These are phyloP conservation scores for Desmophyllum pertusum DNA, from an alignment of 92 coral and sea anemone species.

Conservation along the genomic window DNA sequence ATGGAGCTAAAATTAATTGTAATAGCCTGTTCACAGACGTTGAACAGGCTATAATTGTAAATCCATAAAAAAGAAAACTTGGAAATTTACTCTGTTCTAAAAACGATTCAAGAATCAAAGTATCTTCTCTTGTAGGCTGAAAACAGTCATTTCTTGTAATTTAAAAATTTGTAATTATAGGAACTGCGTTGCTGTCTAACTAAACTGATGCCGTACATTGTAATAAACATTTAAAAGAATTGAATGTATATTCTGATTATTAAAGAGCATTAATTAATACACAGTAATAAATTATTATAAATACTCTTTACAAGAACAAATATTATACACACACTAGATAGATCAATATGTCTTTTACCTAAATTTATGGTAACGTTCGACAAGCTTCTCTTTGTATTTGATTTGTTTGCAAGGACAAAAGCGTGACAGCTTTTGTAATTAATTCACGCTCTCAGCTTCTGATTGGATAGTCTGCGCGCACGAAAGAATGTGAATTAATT, in stretches of 20 bases:
- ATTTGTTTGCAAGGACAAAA: too few relatives aligned
- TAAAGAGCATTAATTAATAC: not conserved
- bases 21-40: not conserved
- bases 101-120: slow-evolving; percentile 10
- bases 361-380: too few relatives aligned
- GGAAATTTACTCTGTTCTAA: too few relatives aligned
- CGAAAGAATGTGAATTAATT: too few relatives aligned
- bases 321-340: not conserved
- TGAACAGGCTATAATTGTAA: too few relatives aligned
- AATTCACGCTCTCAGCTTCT: too few relatives aligned
- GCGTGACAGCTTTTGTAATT: too few relatives aligned
- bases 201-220: not conserved
- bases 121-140: not conserved
- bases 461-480: too few relatives aligned
- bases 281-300: not conserved
- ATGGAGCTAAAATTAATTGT: not conserved
- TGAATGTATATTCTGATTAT: not conserved
- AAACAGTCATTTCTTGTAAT: too few relatives aligned
- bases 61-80: not conserved
- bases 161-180: too few relatives aligned
- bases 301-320: not conserved
- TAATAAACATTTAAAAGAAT: not conserved
- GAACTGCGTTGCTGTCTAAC: not conserved
- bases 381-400: too few relatives aligned
- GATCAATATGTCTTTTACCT: too few relatives aligned